Evolutionary conservation across 2,888 invertebrate genomes (phyloP), one percentile per base, ranked within the genome.

Genomic region (Lamellibrachia columna): DNA sequence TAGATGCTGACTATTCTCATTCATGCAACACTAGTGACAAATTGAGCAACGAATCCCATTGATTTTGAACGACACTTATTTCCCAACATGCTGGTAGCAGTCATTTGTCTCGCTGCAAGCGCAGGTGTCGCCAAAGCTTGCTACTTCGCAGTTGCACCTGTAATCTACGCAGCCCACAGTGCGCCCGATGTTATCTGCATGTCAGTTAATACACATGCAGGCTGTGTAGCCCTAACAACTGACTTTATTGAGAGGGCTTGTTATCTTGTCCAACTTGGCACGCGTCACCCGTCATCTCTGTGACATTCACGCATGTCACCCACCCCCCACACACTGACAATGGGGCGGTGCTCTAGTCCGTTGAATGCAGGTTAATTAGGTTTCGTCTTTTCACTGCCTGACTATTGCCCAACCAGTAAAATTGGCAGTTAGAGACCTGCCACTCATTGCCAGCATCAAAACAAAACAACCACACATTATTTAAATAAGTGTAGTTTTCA

Each of bases 1-100:
- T 40, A 40, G 40, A 15, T 15, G n/a, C 75, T 75, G 22, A n/a
- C 75, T 75, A 4, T 22, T 75, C 75, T 75, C 75, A 75, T 75
- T 75, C 22, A 75, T 75, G 75, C 75, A 75, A 75, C 2, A n/a
- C 75, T 15, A 75, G 75, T 75, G 75, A 75, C 75, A 75, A 75
- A 75, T 75, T 75, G 75, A 75, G 75, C 75, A 75, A 75, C n/a
- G 75, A 75, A 75, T 75, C 75, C 75, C 75, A 75, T 75, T 75
- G 22, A 75, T 75, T 75, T 75, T 75, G 75, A 22, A 75, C 75
- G 75, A 75, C 75, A 75, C 75, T 75, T 75, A 75, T 75, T 75
- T 75, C 75, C 75, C 75, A 75, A 6, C 22, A 75, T 75, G 75
- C 75, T 75, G 75, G 75, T 75, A 15, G 75, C 75, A 75, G 75